phyloP scores from a whole-genome alignment of 2,888 invertebrate species.

The Tipula helvola region DNA sequence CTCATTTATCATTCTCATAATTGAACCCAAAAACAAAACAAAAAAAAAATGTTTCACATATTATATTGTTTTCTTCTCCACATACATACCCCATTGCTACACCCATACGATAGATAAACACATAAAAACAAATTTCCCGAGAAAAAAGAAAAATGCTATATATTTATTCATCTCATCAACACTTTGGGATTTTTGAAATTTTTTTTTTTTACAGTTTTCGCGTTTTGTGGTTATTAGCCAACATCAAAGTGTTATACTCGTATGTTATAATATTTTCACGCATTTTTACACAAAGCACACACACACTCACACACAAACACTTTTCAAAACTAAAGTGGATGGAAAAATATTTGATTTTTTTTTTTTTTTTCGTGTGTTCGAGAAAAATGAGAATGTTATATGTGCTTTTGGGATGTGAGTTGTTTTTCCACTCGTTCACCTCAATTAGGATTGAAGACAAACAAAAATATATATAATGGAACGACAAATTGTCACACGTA shows the following conservation, averaged over 20 bases:
- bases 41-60: not conserved
- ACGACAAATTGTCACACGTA: constrained; percentile 4
- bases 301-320: not conserved
- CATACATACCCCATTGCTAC: not conserved
- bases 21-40: constrained; percentile 4
- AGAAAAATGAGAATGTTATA: not conserved
- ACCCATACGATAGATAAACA: not conserved
- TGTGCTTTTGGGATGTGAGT: not conserved
- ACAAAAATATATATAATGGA: not conserved
- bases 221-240: constrained; percentile 9
- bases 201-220: not conserved
- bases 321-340: constrained; percentile 5
- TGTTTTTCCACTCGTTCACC: constrained; percentile 4
- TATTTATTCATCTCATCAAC: constrained; percentile 6
- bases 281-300: not conserved
- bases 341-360: constrained; percentile 4
- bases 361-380: not conserved
- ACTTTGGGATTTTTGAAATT: not conserved
- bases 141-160: not conserved
- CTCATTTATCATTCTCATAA: constrained; percentile 9
- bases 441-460: constrained; percentile 4
- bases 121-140: not conserved
- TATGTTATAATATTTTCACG: not conserved
- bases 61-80: not conserved
- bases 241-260: not conserved